These are phyloP conservation scores for Misgurnus anguillicaudatus DNA, from an alignment of 2,113 vertebrate species.

Conservation along the genomic window DNA sequence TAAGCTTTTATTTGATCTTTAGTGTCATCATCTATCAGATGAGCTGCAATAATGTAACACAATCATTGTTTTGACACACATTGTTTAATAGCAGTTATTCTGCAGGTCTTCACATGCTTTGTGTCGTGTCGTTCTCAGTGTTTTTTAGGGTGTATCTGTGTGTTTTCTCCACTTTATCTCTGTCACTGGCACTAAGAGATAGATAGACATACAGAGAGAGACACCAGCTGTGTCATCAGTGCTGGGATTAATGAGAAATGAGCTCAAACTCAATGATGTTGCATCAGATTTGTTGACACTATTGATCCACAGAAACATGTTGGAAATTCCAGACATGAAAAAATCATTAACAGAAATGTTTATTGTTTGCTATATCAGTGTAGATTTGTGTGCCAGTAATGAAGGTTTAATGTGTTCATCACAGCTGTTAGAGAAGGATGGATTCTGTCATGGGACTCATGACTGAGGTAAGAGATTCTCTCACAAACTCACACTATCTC, in stretches of 20 bases:
- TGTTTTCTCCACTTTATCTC: constrained; percentile 19
- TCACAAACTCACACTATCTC: background rate
- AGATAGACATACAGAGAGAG: background rate
- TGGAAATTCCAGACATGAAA: background rate
- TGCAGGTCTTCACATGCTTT: background rate
- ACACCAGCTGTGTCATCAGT: background rate
- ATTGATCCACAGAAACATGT: background rate
- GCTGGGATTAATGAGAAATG: constrained; percentile 16
- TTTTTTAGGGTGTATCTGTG: constrained; percentile 24
- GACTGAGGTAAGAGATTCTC: constrained; percentile 36
- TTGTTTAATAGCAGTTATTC: no score
- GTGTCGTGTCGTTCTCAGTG: background rate
- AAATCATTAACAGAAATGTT: background rate
- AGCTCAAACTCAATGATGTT: background rate
- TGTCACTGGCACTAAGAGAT: background rate
- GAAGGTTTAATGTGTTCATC: background rate
- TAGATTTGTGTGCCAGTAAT: constrained; percentile 7
- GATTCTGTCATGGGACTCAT: constrained; percentile 37
- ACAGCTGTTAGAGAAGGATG: constrained; percentile 23
- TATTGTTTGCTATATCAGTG: background rate
- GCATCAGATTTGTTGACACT: constrained; percentile 25
- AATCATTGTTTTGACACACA: no score
- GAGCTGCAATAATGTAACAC: no score
- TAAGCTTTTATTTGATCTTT: no score
- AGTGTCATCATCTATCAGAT: no score